Percentiles rank a stretch among this genome's conserved stretches.
Conservation (phyloP, 2,113 vertebrate genomes). For the Alces alces region DNA sequence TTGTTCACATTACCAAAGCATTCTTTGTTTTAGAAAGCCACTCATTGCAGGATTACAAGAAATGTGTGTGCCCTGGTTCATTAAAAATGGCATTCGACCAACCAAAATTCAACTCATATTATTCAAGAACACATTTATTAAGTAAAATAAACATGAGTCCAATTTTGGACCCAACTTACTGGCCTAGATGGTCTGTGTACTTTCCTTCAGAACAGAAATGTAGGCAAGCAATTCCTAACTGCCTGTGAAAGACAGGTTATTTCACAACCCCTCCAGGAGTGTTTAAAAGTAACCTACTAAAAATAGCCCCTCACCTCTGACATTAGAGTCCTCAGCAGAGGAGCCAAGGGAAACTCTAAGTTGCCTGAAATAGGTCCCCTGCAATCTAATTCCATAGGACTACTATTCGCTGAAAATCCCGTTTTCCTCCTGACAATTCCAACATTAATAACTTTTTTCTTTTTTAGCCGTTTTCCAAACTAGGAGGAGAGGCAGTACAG, state of each 20-base stretch:
- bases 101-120: neutral
- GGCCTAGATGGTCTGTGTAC: neutral
- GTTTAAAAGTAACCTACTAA: constrained; percentile 56
- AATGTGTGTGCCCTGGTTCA: neutral
- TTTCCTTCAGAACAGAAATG: constrained; percentile 57
- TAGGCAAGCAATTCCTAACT: constrained; percentile 48
- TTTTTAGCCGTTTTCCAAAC: neutral
- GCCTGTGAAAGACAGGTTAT: constrained; percentile 35
- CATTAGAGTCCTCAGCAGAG: constrained; percentile 10
- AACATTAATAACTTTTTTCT: neutral
- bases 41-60: neutral
- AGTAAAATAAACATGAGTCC: constrained; percentile 47
- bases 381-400: neutral
- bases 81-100: constrained; percentile 1
- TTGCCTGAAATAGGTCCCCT: neutral
- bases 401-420: neutral
- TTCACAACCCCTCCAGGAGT: constrained; percentile 53
- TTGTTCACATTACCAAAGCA: neutral
- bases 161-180: constrained; percentile 12
- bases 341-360: constrained; percentile 36
- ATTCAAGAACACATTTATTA: constrained; percentile 25
- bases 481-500: neutral
- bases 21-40: constrained; percentile 37
- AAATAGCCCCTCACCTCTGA: constrained; percentile 66
- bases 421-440: neutral